Base-by-base conservation (phyloP, 2,797 vertebrate genomes). In the Forpus xanthops region DNA sequence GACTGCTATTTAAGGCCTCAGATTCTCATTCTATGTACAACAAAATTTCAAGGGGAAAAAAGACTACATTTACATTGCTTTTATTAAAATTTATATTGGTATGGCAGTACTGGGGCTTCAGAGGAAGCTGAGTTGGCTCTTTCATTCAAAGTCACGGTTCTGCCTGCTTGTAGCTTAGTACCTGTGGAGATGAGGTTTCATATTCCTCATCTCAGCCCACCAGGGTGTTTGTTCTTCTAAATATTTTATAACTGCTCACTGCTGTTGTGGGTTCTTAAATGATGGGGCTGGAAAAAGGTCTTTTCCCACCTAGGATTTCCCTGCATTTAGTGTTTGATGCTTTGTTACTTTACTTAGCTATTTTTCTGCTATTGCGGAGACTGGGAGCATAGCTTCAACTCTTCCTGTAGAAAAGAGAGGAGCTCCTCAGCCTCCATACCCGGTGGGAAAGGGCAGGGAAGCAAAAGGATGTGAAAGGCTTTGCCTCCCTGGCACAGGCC, bases 61-160 rank as follows among this genome's bases (percentile, higher is more conserved):
- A 65, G 79, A 67, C 85, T 73, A 61, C 76, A 78, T 94, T 91
- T 73, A 56, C 95, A 49, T 91, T 62, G 77, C 89, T 85, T 93
- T 86, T 92, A 80, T 86, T 95, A 94, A 94, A 96, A 96, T 78
- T 81, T 85, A 77, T 93, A 94, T 80, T 93, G 83, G 77, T 24
- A 6, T 10, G 19, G 92, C 94, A 90, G 66, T 62, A 33, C 50
- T 84, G 76, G 76, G 65, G 76, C 90, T 85, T 76, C 41, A 37
- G 71, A 78, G 76, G 82, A 85, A 93, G 95, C 93, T 76, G 90
- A 94, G 83, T 77, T 91, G 74, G 86, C 82, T 94, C 68, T 96
- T 96, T 94, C 85, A 83, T 95, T 94, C 88, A 67, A 79, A 95
- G 84, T 72, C 77, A 3, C 5, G 12, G 44, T 83, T 88, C 89